Evolutionary conservation across 2,797 vertebrate species (phyloP).

Genomic region (Protosalanx chinensis): DNA sequence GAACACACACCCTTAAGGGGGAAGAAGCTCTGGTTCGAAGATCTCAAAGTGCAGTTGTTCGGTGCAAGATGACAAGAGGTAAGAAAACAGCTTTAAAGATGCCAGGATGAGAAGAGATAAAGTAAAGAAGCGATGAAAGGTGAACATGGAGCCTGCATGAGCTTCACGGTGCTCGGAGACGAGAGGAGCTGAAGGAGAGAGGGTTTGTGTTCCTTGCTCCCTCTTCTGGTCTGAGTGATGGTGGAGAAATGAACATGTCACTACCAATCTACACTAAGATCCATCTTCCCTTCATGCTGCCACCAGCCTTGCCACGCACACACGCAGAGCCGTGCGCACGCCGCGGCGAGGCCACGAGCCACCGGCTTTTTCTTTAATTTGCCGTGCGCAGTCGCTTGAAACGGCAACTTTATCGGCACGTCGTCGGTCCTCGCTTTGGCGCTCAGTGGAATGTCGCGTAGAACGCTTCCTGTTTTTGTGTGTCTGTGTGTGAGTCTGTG

Average conservation of each 20-base stretch:
- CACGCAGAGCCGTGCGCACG: slow-evolving; percentile 23
- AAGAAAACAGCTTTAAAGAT: slow-evolving; percentile 12
- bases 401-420: slow-evolving; percentile 62
- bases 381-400: slow-evolving; percentile 67
- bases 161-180: background rate
- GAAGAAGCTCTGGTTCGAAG: background rate
- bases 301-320: slow-evolving; percentile 19
- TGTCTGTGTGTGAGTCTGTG: slow-evolving; percentile 9
- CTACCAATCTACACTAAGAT: slow-evolving; percentile 78
- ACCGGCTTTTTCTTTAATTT: slow-evolving; percentile 60
- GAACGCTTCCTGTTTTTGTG: slow-evolving; percentile 3
- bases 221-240: slow-evolving; percentile 72
- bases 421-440: slow-evolving; percentile 41
- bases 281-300: slow-evolving; percentile 68
- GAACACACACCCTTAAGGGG: too few species aligned
- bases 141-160: slow-evolving; percentile 34
- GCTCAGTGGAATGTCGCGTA: slow-evolving; percentile 59
- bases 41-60: slow-evolving; percentile 13
- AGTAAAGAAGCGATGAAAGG: slow-evolving; percentile 37
- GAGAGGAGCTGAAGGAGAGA: slow-evolving; percentile 19
- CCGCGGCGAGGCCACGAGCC: slow-evolving; percentile 21
- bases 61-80: background rate
- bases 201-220: slow-evolving; percentile 59
- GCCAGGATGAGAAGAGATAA: background rate
- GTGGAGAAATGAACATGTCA: slow-evolving; percentile 82